Evolutionary conservation across 1,140 invertebrate genomes (phyloP).

Genomic region (Carposina sasakii): DNA sequence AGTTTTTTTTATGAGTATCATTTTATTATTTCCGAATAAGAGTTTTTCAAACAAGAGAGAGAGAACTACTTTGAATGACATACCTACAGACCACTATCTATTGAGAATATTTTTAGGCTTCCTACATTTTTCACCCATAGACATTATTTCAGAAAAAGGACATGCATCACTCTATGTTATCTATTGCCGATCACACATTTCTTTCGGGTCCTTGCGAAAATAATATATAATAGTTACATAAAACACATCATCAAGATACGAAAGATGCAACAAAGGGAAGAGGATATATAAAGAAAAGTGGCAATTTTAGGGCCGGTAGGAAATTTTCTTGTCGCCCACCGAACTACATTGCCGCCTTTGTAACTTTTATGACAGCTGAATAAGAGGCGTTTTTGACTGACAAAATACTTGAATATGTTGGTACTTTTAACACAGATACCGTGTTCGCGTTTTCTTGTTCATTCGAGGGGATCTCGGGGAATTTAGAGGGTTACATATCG

Average conservation of each 20-base stretch:
- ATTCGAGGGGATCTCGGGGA: conserved; percentile 28
- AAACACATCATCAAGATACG: conserved; percentile 36
- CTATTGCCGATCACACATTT: too few relatives aligned
- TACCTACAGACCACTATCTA: too few relatives aligned
- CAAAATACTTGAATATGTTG: conserved; percentile 9
- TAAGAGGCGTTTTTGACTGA: conserved; percentile 22
- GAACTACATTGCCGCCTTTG: conserved; percentile 17
- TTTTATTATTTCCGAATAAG: too few relatives aligned
- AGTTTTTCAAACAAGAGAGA: too few relatives aligned
- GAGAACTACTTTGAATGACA: too few relatives aligned
- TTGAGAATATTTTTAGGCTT: too few relatives aligned
- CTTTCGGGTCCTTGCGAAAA: conserved; percentile 15
- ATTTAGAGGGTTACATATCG: conserved; percentile 50
- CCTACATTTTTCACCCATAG: too few relatives aligned
- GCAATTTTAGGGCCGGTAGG: conserved; percentile 50
- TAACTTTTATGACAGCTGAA: conserved; percentile 21
- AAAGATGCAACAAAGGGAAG: conserved; percentile 39
- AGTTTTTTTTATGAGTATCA: too few relatives aligned
- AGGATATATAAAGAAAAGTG: conserved; percentile 46
- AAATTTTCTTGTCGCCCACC: conserved; percentile 32
- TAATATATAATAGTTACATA: conserved; percentile 34
- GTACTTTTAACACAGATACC: conserved; percentile 42
- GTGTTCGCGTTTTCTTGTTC: conserved; percentile 39
- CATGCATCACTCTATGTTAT: too few relatives aligned
- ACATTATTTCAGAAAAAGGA: too few relatives aligned